Evolutionary conservation across 2,797 vertebrate genomes (phyloP), one percentile per base, ranked within the genome.

Genomic region (Erpetoichthys calabaricus): DNA sequence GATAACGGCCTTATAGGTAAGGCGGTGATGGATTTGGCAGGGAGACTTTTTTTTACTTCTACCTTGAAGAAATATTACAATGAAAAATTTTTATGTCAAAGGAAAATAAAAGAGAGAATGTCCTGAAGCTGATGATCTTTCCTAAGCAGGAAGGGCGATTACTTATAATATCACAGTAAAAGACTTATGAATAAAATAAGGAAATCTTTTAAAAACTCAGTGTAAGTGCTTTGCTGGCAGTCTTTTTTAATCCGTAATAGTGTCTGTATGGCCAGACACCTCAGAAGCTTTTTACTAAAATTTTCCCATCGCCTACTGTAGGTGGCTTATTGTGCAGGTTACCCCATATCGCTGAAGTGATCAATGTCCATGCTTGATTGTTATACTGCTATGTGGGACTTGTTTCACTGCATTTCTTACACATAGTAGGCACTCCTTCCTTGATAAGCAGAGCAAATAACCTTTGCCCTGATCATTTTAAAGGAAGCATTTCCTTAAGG

Each of bases 1-100:
- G 70, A 75, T 78, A 69, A 80, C 73, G 75, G 75, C 67, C 70
- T 63, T 53, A 59, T 56, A 59, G 63, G 66, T 69, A 66, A 68
- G 25, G 25, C 25, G 25, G 25, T 25, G 25, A 25, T 25, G 25
- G 25, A 25, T 25, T 25, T 66, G 62, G 71, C 67, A 73, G 72
- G 70, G 68, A 63, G 67, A 25, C 8, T 72, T 75, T 61, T 76
- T 76, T 72, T 72, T 69, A 67, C 74, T 59, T 76, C 70, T 76
- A 70, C 62, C 61, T 64, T 63, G 60, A 68, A 58, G 59, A 62
- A 62, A 67, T 66, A 71, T 69, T 65, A 72, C 71, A 73, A 72
- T 68, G 69, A 65, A 57, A 59, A 61, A 65, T 69, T 67, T 68
- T 75, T 69, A 74, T 65, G 71, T 73, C 64, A 57, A 43, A 51